Base-by-base conservation (phyloP, 2,113 vertebrate species). In the Ictalurus furcatus region DNA sequence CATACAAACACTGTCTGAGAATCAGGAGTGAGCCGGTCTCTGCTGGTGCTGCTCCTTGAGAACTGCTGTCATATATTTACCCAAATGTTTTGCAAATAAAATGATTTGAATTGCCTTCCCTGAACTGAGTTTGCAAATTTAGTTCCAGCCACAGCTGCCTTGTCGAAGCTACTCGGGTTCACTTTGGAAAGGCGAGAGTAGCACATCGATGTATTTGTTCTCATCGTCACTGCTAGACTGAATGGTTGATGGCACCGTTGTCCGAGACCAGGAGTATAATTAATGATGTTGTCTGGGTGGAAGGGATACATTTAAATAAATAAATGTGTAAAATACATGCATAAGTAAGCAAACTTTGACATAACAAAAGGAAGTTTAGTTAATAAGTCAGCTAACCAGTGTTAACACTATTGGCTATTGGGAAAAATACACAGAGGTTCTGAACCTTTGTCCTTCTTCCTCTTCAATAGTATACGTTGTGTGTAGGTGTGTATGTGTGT, bases 61-160 rank as follows among this genome's bases (percentile, higher is more conserved):
- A 87, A 63, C 58, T 30, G 37, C 17, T 40, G 87, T 34, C 63
- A 67, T 48, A 34, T 52, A 52, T 23, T 44, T 63, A 59, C 21
- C 37, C 34, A 78, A 37, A 25, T 17, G 19, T 23, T 88, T 84
- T 84, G 87, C 87, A 88, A 88, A 52, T 88, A 76, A 88, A 88
- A 88, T 54, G 0, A 63, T 54, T 79, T 28, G 13, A 52, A 54
- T 79, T 6, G 25, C 14, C 12, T 79, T 79, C 30, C 30, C n/a
- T 56, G 3, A 58, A 37, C 23, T 14, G 40, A 21, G 19, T 40
- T 54, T 52, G 56, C 87, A 84, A 76, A 88, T 65, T 52, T 44
- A 0, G 7, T 65, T 54, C 21, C 19, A 84, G 25, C 58, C 73
- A 65, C 83, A 67, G 76, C 16, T 30, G 74, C 58, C 17, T 48